Conservation (phyloP, 2,113 vertebrate genomes). For the Nothoprocta perdicaria region DNA sequence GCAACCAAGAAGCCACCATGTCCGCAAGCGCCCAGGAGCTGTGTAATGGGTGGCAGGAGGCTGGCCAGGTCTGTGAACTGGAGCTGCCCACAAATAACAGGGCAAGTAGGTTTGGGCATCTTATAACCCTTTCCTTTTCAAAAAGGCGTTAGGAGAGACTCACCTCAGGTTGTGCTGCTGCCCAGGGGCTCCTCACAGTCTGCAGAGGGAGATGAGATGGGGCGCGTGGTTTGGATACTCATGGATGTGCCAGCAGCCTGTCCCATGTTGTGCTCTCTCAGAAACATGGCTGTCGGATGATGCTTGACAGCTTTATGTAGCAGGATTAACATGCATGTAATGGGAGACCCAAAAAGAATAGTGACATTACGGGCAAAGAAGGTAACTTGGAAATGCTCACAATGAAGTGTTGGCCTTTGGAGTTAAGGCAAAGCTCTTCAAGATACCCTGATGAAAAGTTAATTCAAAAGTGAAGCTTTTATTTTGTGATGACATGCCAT, state of each 20-base stretch:
- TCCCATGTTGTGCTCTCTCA: neutral
- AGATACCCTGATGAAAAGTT: neutral
- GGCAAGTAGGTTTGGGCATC: neutral
- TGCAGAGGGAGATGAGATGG: accelerated
- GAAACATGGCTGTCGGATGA: neutral
- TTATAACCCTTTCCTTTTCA: neutral
- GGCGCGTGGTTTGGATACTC: accelerated
- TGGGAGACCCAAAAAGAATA: neutral
- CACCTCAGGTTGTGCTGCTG: neutral
- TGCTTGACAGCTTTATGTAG: neutral
- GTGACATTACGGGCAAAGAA: neutral
- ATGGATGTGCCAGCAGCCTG: neutral
- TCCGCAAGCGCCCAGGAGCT: neutral
- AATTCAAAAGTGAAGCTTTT: conserved; percentile 9
- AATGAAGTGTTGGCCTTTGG: neutral
- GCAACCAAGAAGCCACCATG: neutral
- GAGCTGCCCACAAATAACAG: neutral
- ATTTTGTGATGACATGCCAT: conserved; percentile 7
- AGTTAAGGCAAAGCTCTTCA: neutral
- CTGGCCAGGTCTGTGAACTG: too few relatives aligned
- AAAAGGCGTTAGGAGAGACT: accelerated
- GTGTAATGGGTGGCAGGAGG: too few relatives aligned
- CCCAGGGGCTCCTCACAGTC: accelerated
- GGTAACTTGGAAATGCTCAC: neutral
- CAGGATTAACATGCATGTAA: neutral